phyloP scores from a whole-genome alignment of 1,140 invertebrate species.

The Phortica variegata region DNA sequence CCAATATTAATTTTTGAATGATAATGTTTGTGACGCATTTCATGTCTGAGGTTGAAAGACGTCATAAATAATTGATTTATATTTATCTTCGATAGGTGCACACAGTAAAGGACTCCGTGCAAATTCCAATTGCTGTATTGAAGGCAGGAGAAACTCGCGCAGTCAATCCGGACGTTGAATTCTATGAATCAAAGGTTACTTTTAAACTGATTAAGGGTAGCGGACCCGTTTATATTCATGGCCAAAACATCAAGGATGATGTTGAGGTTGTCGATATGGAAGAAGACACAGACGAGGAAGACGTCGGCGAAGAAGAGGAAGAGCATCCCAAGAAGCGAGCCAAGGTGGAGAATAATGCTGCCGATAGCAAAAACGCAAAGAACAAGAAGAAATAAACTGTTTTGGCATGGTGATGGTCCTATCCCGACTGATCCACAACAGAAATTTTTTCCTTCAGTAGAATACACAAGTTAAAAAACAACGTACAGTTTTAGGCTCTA shows the following conservation, averaged over 20 bases:
- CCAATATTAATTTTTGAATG: too few relatives aligned
- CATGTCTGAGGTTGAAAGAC: too few relatives aligned
- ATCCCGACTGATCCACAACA: conserved; percentile 15
- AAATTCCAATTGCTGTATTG: conserved; percentile 76
- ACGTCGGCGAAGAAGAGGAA: conserved; percentile 69
- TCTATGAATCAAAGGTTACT: conserved; percentile 80
- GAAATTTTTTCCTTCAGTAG: conserved; percentile 31
- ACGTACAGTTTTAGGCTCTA: conserved; percentile 40
- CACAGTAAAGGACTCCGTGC: conserved; percentile 78
- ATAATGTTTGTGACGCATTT: too few relatives aligned
- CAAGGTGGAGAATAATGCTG: conserved; percentile 66
- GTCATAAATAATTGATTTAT: too few relatives aligned
- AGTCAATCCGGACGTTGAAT: conserved; percentile 76
- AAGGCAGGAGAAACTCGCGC: conserved; percentile 76
- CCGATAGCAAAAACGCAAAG: conserved; percentile 62
- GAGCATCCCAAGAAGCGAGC: conserved; percentile 67
- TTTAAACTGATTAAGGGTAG: conserved; percentile 71
- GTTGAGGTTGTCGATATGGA: conserved; percentile 73
- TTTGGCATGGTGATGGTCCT: conserved; percentile 6
- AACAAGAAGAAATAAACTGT: conserved; percentile 57
- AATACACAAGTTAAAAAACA: conserved; percentile 39
- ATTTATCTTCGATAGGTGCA: conserved; percentile 69
- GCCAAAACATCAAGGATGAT: conserved; percentile 74
- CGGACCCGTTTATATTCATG: conserved; percentile 80
- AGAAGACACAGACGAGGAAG: conserved; percentile 76